These are phyloP conservation scores for Drosophila arawakana DNA, from an alignment of 1,140 invertebrate genomes.

Conservation along the genomic window DNA sequence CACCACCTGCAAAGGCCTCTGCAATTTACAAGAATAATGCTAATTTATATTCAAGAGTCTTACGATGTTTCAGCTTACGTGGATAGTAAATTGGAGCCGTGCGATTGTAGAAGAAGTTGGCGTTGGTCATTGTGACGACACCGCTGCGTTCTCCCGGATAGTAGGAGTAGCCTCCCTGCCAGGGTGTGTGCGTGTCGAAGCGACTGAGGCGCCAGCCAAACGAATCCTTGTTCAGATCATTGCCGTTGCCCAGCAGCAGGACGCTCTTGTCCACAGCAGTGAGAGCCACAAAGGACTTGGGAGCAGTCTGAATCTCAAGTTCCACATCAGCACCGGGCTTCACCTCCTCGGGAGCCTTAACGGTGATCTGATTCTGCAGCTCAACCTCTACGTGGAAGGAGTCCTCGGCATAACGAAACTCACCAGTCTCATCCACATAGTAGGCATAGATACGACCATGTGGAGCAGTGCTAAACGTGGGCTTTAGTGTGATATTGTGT, in stretches of 20 bases:
- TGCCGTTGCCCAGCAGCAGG: conserved; percentile 86
- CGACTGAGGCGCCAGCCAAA: conserved; percentile 79
- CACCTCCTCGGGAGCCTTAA: conserved; percentile 85
- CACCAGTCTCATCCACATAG: conserved; percentile 88
- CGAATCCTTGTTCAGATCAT: conserved; percentile 70
- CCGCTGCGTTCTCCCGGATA: conserved; percentile 72
- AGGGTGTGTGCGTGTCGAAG: conserved; percentile 69
- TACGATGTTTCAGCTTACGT: conserved; percentile 44
- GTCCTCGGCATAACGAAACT: conserved; percentile 92
- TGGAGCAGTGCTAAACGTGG: conserved; percentile 92
- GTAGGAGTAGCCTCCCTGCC: conserved; percentile 76
- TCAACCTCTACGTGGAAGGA: conserved; percentile 91
- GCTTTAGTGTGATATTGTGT: conserved; percentile 86
- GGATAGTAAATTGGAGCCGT: conserved; percentile 42
- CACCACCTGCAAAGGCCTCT: conserved; percentile 32
- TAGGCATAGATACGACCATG: conserved; percentile 91
- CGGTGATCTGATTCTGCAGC: conserved; percentile 88
- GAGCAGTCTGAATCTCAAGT: conserved; percentile 90
- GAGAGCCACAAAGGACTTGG: conserved; percentile 93
- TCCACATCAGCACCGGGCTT: conserved; percentile 90
- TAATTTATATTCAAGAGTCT: background rate
- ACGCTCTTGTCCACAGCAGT: conserved; percentile 95
- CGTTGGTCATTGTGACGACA: conserved; percentile 79
- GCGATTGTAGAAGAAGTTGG: conserved; percentile 73
- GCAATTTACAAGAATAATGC: background rate